These are phyloP conservation scores for Limosa lapponica DNA, from an alignment of 2,797 vertebrate genomes.

Conservation along the genomic window DNA sequence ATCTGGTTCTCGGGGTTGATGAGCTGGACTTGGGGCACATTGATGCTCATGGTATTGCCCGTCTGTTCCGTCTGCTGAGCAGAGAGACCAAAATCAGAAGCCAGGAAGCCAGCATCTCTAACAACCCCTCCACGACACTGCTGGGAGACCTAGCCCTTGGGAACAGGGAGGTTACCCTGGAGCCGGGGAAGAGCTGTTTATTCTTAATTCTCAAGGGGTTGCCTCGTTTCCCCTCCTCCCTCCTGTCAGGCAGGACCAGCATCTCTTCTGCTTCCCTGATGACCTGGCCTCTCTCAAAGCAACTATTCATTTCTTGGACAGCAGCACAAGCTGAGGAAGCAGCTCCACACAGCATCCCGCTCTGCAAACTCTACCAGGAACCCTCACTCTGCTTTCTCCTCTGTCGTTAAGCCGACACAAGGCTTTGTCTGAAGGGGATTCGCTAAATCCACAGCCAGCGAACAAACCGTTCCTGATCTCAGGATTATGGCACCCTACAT, in stretches of 20 bases:
- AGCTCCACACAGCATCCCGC: background rate
- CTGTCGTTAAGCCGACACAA: background rate
- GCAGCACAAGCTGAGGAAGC: background rate
- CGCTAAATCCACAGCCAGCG: accelerated
- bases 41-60: conserved; percentile 90
- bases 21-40: conserved; percentile 96
- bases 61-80: conserved; percentile 86
- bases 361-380: accelerated
- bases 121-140: background rate
- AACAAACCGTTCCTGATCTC: background rate
- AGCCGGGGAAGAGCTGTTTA: background rate
- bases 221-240: background rate
- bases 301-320: background rate
- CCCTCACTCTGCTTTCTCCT: background rate
- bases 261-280: background rate
- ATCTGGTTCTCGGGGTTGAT: conserved; percentile 99
- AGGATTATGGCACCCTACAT: background rate
- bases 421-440: background rate
- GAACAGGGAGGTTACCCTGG: background rate
- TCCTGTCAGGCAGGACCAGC: background rate
- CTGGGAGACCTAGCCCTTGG: background rate
- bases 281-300: background rate
- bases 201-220: background rate
- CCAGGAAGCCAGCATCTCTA: accelerated
- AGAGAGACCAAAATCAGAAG: background rate